phyloP scores from a whole-genome alignment of 2,888 invertebrate genomes.

The Cephonodes hylas region DNA sequence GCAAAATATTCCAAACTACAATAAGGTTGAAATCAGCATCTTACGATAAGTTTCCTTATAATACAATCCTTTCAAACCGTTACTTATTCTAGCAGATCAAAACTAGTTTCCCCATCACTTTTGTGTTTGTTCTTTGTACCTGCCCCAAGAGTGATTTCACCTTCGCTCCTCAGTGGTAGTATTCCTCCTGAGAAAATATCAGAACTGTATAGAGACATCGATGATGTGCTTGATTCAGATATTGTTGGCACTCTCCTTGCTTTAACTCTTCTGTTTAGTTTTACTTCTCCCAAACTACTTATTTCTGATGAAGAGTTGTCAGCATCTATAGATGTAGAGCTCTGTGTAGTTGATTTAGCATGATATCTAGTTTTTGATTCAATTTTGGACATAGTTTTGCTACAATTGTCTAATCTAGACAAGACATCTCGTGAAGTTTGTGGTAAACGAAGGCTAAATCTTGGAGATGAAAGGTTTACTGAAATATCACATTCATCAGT shows the following conservation, averaged over 20 bases:
- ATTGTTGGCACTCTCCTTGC: conserved; percentile 42
- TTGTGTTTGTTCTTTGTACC: conserved; percentile 32
- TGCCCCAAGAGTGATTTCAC: conserved; percentile 57
- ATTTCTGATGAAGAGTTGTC: conserved; percentile 66
- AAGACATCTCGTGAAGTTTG: conserved; percentile 58
- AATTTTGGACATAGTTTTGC: conserved; percentile 26
- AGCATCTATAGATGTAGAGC: conserved; percentile 65
- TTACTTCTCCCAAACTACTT: conserved; percentile 72
- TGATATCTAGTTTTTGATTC: conserved; percentile 24
- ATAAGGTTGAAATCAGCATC: background rate
- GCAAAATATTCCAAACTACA: background rate
- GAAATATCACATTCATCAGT: conserved; percentile 58
- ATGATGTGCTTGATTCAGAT: conserved; percentile 57
- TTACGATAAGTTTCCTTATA: background rate
- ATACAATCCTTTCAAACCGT: background rate
- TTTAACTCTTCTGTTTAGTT: conserved; percentile 43
- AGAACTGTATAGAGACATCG: conserved; percentile 47
- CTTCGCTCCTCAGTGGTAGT: conserved; percentile 63
- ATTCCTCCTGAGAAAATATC: conserved; percentile 49
- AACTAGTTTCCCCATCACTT: conserved; percentile 59
- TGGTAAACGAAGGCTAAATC: conserved; percentile 67
- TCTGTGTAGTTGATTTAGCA: conserved; percentile 36
- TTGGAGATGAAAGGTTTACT: conserved; percentile 68
- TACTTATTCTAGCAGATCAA: conserved; percentile 15
- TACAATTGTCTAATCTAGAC: conserved; percentile 48